Evolutionary conservation across 2,888 invertebrate genomes (phyloP).

Genomic region (Anorthoa munda): DNA sequence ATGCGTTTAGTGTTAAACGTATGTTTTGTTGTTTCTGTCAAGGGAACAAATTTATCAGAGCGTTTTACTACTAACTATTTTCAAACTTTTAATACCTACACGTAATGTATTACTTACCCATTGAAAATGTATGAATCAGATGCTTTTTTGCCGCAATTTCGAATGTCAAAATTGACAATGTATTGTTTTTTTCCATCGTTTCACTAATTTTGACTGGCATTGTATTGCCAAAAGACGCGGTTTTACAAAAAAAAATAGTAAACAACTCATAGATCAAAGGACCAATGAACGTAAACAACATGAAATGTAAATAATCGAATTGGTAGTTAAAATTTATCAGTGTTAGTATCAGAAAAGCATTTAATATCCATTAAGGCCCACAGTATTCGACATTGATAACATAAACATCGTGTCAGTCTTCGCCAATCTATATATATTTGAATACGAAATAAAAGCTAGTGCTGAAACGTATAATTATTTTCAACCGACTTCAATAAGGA

Average conservation of each 20-base stretch:
- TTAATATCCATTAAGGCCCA: slow-evolving; percentile 49
- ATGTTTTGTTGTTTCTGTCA: no score
- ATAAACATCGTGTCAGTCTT: slow-evolving; percentile 31
- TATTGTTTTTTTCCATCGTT: slow-evolving; percentile 9
- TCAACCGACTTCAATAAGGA: no score
- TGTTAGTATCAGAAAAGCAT: slow-evolving; percentile 44
- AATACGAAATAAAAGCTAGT: neutral
- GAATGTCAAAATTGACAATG: slow-evolving; percentile 4
- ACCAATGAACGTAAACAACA: slow-evolving; percentile 40
- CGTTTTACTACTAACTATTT: no score
- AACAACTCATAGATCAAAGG: slow-evolving; percentile 30
- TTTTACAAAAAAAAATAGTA: slow-evolving; percentile 24
- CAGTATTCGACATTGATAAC: slow-evolving; percentile 17
- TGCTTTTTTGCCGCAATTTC: neutral
- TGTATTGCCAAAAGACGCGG: neutral
- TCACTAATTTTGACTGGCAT: neutral
- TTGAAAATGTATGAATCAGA: neutral
- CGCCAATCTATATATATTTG: neutral
- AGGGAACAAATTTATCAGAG: no score
- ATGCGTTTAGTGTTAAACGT: no score
- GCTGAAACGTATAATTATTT: neutral
- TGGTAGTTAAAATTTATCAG: slow-evolving; percentile 44
- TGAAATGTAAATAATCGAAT: slow-evolving; percentile 33
- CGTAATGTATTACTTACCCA: slow-evolving; percentile 7
- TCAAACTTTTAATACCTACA: no score